These are phyloP conservation scores for Cordilura impudica DNA, from an alignment of 2,888 invertebrate species.

Conservation along the genomic window DNA sequence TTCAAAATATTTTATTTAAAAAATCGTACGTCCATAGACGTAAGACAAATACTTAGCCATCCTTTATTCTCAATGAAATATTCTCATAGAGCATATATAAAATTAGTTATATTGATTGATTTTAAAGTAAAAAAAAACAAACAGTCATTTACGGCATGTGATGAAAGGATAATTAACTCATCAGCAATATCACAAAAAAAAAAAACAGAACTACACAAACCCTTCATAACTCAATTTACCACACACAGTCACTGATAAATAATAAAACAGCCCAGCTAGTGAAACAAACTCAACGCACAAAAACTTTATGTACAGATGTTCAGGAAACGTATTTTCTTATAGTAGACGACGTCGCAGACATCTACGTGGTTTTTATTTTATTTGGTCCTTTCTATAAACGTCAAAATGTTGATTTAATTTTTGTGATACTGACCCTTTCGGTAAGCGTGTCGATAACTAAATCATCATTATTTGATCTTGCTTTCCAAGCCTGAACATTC, in stretches of 20 bases:
- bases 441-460: conserved; percentile 50
- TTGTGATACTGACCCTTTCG: conserved; percentile 55
- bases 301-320: conserved; percentile 43
- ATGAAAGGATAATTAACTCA: conserved; percentile 63
- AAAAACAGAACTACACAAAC: conserved; percentile 8
- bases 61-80: no score
- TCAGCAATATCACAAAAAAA: conserved; percentile 21
- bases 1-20: no score
- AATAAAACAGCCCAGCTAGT: not conserved
- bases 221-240: conserved; percentile 62
- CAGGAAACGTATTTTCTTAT: conserved; percentile 35
- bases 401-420: conserved; percentile 56
- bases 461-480: not conserved
- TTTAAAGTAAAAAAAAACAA: not conserved
- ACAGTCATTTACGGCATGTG: conserved; percentile 48
- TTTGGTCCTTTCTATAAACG: conserved; percentile 40
- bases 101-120: conserved; percentile 12
- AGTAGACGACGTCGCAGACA: not conserved
- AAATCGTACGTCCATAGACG: no score
- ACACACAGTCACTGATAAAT: conserved; percentile 36
- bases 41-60: no score
- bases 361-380: conserved; percentile 11
- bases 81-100: no score
- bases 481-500: not conserved
- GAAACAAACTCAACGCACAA: not conserved